Percentiles rank a stretch among this genome's conserved stretches.
Evolutionary conservation across 2,113 vertebrate species (phyloP).

Genomic region (Eubucco bourcierii): DNA sequence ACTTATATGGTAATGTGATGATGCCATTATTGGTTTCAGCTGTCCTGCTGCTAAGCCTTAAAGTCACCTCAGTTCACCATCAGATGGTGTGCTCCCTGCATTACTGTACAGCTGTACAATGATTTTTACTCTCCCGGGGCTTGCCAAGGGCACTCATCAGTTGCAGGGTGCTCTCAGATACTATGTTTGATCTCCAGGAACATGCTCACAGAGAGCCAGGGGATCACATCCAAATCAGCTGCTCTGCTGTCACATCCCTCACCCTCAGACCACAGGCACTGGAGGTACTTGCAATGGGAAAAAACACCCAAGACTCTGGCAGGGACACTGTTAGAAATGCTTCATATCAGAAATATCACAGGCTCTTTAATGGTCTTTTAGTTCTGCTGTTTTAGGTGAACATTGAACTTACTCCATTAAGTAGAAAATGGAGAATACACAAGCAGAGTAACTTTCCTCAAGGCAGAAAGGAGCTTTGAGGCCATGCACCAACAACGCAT

Average conservation of each 20-base stretch:
- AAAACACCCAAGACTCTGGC: not conserved
- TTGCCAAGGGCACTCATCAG: not conserved
- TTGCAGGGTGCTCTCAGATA: not conserved
- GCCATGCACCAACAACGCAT: not conserved
- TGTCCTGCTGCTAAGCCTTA: not conserved
- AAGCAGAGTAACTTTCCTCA: not conserved
- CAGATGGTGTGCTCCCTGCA: not conserved
- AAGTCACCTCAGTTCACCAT: slow-evolving; percentile 8
- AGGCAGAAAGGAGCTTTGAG: not conserved
- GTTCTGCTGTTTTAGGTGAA: not conserved
- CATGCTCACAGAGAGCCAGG: not conserved
- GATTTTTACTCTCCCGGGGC: not conserved
- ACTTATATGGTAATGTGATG: slow-evolving; percentile 5
- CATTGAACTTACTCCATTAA: not conserved
- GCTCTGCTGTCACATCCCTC: not conserved
- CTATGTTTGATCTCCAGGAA: not conserved
- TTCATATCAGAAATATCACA: not conserved
- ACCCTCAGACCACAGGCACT: not conserved
- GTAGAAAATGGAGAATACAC: not conserved
- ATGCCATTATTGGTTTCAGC: slow-evolving; percentile 17
- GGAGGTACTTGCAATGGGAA: not conserved
- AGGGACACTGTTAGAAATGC: not conserved
- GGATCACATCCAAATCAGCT: not conserved
- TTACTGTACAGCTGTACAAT: not conserved
- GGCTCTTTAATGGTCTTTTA: not conserved